phyloP scores from a whole-genome alignment of 2,113 vertebrate genomes.

The Dipodomys merriami region DNA sequence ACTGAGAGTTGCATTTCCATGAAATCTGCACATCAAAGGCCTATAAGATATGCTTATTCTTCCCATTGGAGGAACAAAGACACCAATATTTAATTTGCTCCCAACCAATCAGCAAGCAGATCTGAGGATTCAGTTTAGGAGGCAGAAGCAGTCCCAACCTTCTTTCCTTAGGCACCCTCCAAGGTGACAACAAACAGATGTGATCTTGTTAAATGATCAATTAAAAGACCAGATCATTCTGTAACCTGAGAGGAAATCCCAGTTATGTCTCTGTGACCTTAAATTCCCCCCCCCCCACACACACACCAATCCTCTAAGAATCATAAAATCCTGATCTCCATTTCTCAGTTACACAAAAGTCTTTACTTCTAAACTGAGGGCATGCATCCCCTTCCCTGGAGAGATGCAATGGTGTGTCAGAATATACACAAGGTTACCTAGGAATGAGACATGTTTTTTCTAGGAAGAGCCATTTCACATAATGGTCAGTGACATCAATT shows the following conservation, averaged over 20 bases:
- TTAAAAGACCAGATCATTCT: not conserved
- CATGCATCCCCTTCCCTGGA: not conserved
- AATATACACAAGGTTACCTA: not conserved
- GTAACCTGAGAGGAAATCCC: not conserved
- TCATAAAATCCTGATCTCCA: not conserved
- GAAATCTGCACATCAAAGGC: not conserved
- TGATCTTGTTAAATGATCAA: not conserved
- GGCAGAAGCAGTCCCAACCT: not conserved
- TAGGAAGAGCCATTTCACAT: not conserved
- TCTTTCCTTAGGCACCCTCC: not conserved
- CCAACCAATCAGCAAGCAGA: not conserved
- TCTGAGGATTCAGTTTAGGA: not conserved
- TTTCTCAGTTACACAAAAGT: not conserved
- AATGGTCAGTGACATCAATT: not conserved
- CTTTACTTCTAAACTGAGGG: slow-evolving; percentile 2
- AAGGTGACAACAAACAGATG: not conserved
- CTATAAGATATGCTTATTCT: not conserved
- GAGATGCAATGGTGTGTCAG: not conserved
- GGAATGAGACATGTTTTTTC: not conserved
- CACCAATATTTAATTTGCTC: not conserved
- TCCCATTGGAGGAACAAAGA: not conserved
- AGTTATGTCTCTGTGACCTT: not conserved
- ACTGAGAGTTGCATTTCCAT: not conserved
- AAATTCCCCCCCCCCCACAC: not conserved
- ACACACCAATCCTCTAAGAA: not conserved